Conservation (phyloP, 2,113 vertebrate species). For the Cynocephalus volans region DNA sequence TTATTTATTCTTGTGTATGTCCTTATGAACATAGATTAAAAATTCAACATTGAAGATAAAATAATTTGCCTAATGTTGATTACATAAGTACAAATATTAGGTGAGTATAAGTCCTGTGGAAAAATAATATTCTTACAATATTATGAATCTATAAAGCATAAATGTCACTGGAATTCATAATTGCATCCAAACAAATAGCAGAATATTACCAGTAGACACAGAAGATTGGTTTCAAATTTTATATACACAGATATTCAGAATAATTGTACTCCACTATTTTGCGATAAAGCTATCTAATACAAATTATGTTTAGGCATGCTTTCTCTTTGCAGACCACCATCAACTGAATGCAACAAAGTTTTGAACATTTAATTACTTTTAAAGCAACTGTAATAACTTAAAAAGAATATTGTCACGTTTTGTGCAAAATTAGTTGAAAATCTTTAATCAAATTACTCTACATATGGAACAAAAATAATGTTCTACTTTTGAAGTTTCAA, state of each 20-base stretch:
- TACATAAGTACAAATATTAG: not conserved
- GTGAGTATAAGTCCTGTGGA: not conserved
- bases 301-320: not conserved
- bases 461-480: not conserved
- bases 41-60: not conserved
- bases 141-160: not conserved
- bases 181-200: not conserved
- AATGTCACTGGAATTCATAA: not conserved
- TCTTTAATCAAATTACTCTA: not conserved
- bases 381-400: not conserved
- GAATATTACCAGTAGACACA: not conserved
- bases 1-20: not conserved
- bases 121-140: slow-evolving; percentile 18
- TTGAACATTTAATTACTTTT: not conserved
- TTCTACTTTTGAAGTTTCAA: not conserved
- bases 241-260: not conserved
- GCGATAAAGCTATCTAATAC: not conserved
- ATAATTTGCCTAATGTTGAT: not conserved
- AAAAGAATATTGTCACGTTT: not conserved
- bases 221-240: not conserved
- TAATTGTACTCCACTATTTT: not conserved
- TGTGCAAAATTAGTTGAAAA: not conserved
- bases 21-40: not conserved
- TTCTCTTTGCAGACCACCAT: not conserved
- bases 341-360: not conserved